phyloP scores from a whole-genome alignment of 2,888 invertebrate species.

The Hanleya hanleyi region DNA sequence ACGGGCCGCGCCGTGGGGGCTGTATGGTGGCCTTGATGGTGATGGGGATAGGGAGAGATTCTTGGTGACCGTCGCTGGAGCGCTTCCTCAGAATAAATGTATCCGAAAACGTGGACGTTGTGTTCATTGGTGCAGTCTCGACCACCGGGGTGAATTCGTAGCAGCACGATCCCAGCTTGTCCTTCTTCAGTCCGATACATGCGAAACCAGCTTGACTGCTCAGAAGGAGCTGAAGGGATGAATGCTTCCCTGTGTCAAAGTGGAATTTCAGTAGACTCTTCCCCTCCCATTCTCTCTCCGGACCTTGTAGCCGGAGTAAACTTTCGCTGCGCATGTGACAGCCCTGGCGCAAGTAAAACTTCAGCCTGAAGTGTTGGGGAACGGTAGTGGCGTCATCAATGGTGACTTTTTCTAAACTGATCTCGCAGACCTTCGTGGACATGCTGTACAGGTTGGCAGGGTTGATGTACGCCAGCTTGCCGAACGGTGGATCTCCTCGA shows the following conservation, averaged over 20 bases:
- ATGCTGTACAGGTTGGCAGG: slow-evolving; percentile 59
- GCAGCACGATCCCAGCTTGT: slow-evolving; percentile 63
- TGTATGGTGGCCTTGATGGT: slow-evolving; percentile 53
- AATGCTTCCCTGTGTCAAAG: slow-evolving; percentile 72
- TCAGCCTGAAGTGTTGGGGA: slow-evolving; percentile 55
- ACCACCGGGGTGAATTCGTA: slow-evolving; percentile 56
- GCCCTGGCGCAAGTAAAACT: slow-evolving; percentile 30
- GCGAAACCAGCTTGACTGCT: slow-evolving; percentile 69
- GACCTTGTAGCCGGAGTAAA: slow-evolving; percentile 46
- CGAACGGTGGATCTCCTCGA: slow-evolving; percentile 73
- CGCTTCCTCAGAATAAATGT: slow-evolving; percentile 45
- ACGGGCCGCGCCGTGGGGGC: slow-evolving; percentile 52
- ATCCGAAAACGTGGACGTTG: slow-evolving; percentile 20
- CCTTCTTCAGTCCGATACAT: slow-evolving; percentile 62
- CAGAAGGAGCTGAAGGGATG: slow-evolving; percentile 61
- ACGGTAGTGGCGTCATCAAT: slow-evolving; percentile 31
- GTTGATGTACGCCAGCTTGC: slow-evolving; percentile 69
- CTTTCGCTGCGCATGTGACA: background rate
- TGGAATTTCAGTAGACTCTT: slow-evolving; percentile 65
- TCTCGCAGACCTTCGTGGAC: slow-evolving; percentile 56
- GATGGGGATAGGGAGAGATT: slow-evolving; percentile 36
- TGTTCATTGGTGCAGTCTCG: slow-evolving; percentile 40
- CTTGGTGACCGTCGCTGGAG: slow-evolving; percentile 62
- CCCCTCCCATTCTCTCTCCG: slow-evolving; percentile 50
- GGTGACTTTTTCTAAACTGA: slow-evolving; percentile 42